Evolutionary conservation across 2,797 vertebrate species (phyloP).

Genomic region (Coluber constrictor): DNA sequence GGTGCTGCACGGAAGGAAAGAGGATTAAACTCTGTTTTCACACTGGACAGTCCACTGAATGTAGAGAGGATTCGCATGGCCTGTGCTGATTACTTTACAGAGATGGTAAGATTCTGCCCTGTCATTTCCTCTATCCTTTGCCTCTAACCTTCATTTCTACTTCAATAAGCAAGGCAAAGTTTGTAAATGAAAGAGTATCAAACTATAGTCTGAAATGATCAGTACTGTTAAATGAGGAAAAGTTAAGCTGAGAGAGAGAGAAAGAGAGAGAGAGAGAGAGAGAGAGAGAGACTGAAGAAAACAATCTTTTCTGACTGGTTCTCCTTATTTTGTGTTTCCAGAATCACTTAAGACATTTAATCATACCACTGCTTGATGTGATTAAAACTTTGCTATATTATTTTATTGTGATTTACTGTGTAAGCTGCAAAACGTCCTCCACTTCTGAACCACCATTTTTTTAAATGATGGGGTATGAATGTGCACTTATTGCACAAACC

Average conservation of each 20-base stretch:
- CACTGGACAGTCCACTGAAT: constrained; percentile 76
- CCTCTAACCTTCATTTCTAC: background rate
- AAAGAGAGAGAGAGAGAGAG: no score
- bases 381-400: background rate
- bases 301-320: background rate
- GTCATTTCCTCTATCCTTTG: background rate
- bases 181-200: background rate
- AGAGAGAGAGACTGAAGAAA: background rate
- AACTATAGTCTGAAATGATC: background rate
- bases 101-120: constrained; percentile 70
- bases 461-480: background rate
- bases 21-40: constrained; percentile 67
- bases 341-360: background rate
- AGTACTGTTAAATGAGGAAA: background rate
- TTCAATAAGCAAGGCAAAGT: background rate
- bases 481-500: background rate
- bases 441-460: background rate
- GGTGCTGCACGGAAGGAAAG: constrained; percentile 69
- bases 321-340: background rate
- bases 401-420: background rate
- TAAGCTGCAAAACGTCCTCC: background rate
- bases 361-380: background rate
- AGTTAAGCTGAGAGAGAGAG: background rate
- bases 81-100: constrained; percentile 76
- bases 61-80: constrained; percentile 76